phyloP scores from a whole-genome alignment of 2,113 vertebrate genomes.

The Myiopsitta monachus region DNA sequence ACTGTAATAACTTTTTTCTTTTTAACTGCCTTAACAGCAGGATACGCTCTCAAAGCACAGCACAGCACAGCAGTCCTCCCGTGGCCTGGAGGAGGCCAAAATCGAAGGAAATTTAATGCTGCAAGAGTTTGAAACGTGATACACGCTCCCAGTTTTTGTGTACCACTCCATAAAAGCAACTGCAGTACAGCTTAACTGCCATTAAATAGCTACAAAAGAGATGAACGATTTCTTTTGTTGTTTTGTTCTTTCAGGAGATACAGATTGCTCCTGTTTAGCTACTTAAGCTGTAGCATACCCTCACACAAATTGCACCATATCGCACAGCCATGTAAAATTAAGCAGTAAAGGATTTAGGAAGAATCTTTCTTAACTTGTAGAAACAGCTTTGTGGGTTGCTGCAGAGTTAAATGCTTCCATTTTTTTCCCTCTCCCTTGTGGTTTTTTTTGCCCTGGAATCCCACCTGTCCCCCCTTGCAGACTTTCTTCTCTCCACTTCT shows the following conservation, averaged over 20 bases:
- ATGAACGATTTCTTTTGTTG: rapidly evolving
- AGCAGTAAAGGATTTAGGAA: neutral
- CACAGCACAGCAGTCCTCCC: neutral
- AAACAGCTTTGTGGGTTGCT: neutral
- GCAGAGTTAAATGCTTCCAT: neutral
- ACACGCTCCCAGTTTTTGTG: rapidly evolving
- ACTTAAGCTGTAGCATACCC: neutral
- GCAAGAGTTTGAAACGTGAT: neutral
- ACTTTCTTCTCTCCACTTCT: neutral
- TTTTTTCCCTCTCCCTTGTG: neutral
- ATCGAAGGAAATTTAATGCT: neutral
- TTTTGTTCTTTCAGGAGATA: neutral
- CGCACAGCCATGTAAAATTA: neutral
- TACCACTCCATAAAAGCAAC: neutral
- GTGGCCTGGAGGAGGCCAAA: neutral
- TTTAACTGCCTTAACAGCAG: neutral
- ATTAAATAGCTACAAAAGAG: neutral
- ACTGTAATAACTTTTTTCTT: neutral
- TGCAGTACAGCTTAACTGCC: neutral
- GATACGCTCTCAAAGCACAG: neutral
- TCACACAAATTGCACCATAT: neutral
- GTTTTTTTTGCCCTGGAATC: neutral
- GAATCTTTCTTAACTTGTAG: neutral
- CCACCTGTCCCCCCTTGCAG: neutral
- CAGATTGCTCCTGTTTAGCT: neutral